Conservation (phyloP, 2,113 vertebrate genomes). For the Datnioides undecimradiatus region DNA sequence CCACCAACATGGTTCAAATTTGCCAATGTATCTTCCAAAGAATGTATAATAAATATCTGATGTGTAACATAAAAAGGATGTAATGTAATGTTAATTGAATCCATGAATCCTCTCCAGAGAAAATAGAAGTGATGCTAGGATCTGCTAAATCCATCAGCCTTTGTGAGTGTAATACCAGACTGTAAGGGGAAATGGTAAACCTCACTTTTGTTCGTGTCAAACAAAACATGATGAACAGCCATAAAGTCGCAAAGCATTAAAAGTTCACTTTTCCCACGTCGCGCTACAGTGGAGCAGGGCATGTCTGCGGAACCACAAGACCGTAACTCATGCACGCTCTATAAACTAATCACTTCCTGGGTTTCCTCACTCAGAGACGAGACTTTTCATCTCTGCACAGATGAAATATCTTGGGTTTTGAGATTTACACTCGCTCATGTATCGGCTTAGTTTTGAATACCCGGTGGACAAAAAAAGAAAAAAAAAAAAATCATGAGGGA, state of each 20-base stretch:
- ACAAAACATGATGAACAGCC: slow-evolving; percentile 65
- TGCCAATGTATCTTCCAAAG: neutral
- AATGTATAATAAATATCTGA: neutral
- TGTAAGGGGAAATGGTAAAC: slow-evolving; percentile 57
- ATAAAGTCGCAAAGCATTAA: slow-evolving; percentile 55
- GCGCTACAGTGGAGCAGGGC: slow-evolving; percentile 43
- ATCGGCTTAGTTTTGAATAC: slow-evolving; percentile 45
- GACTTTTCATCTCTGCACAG: slow-evolving; percentile 51
- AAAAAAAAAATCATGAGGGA: slow-evolving; percentile 26
- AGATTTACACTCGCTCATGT: slow-evolving; percentile 55
- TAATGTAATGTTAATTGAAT: slow-evolving; percentile 18
- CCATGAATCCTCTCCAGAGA: neutral
- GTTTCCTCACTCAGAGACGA: slow-evolving; percentile 42
- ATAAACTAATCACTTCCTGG: slow-evolving; percentile 67
- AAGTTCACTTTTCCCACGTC: slow-evolving; percentile 65
- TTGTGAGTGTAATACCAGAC: slow-evolving; percentile 42
- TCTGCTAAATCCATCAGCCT: slow-evolving; percentile 60
- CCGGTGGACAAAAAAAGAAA: slow-evolving; percentile 16
- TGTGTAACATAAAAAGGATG: neutral
- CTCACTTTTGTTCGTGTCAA: slow-evolving; percentile 63
- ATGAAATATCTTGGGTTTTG: slow-evolving; percentile 57
- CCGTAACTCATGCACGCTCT: slow-evolving; percentile 67
- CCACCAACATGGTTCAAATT: neutral
- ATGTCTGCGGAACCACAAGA: slow-evolving; percentile 52
- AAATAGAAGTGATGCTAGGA: slow-evolving; percentile 15